Evolutionary conservation across 1,140 invertebrate genomes (phyloP).

Genomic region (Pseudomyrmex dendroicus): DNA sequence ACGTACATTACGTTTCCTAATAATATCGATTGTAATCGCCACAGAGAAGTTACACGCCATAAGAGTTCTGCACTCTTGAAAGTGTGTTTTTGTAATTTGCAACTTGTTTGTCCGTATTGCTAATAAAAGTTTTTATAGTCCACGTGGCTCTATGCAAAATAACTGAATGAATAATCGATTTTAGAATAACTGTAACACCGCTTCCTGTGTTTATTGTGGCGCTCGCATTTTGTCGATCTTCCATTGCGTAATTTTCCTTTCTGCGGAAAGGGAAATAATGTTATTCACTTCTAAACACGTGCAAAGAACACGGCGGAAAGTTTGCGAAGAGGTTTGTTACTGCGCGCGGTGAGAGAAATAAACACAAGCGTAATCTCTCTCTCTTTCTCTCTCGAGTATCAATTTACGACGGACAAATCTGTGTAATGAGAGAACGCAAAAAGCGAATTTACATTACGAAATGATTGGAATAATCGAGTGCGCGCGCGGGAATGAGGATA

Average conservation of each 20-base stretch:
- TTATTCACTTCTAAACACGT: not conserved
- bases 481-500: not conserved
- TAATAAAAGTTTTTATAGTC: not conserved
- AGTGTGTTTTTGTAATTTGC: not conserved
- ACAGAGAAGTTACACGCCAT: too few relatives aligned
- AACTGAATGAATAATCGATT: too few relatives aligned
- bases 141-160: too few relatives aligned
- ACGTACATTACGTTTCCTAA: not conserved
- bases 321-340: too few relatives aligned
- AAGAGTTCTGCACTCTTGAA: not conserved
- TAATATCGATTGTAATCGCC: not conserved
- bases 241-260: not conserved
- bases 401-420: constrained; percentile 30
- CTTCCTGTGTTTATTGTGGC: too few relatives aligned
- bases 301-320: not conserved
- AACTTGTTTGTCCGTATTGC: not conserved
- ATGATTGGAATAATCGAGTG: constrained; percentile 30
- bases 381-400: constrained; percentile 15
- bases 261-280: too few relatives aligned
- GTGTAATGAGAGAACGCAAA: constrained; percentile 39
- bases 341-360: constrained; percentile 27
- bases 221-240: constrained; percentile 6
- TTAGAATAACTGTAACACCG: too few relatives aligned
- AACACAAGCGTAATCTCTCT: not conserved
- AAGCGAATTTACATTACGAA: constrained; percentile 31